Base-by-base conservation (phyloP, 2,113 vertebrate species). In the Zootoca vivipara region DNA sequence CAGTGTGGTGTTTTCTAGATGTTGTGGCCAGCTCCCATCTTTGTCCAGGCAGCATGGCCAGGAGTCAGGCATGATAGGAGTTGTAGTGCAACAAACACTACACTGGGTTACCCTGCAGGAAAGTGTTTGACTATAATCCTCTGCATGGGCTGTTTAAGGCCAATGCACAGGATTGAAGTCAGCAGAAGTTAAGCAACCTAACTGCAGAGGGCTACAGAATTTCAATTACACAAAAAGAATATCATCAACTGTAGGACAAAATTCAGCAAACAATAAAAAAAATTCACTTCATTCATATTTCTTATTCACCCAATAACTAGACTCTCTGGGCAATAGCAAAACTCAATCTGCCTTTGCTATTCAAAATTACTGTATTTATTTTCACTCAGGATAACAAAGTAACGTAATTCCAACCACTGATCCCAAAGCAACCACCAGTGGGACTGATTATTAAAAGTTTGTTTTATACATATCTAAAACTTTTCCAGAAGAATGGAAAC, bases 81-180 rank as follows among this genome's bases (percentile, higher is more conserved):
- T 2, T 2, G 46, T 46, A 2, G 46, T 46, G 10, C 46, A 46
- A 46, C 46, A 46, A 46, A 46, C 46, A 46, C 58, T 20, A 18
- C 16, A 62, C 5, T 62, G 58, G 58, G 13, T 62, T 15, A 15
- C 58, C 58, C 18, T 62, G 58, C 20, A 78, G 18, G 16, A 30
- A 78, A 78, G 4, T 35, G 15, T 85, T 85, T 74, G n/a, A 46
- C 46, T 74, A 20, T 46, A 46, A 67, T 78, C 28, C 5, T 78
- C 16, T 18, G 9, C 15, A 79, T 28, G 33, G 46, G 13, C 46
- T 78, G 77, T n/a, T 78, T 56, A 24, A 52, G 30, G 35, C 3
- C 91, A 91, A 10, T 46, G 8, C 8, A 46, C 46, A 46, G 46
- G 46, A 89, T 75, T 92, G 89, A 93, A 91, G 90, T 86, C 40